These are phyloP conservation scores for Tanytarsus gracilentus DNA, from an alignment of 2,888 invertebrate genomes.

Conservation along the genomic window DNA sequence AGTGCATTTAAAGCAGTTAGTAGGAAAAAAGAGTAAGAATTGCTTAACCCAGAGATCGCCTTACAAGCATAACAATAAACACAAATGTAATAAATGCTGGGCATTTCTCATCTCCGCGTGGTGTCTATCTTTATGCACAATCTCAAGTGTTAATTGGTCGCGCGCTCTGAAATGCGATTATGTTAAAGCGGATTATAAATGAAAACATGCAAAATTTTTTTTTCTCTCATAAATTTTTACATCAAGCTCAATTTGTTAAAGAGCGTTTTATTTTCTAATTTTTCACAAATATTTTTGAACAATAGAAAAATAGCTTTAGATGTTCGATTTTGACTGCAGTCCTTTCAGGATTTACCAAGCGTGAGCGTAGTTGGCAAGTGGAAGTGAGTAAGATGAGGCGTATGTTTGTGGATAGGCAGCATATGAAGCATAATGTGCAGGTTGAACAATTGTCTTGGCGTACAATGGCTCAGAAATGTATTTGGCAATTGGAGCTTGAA, in stretches of 20 bases:
- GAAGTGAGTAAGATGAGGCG: neutral
- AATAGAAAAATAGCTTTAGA: neutral
- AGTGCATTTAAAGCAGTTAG: too few species aligned
- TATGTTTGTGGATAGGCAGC: neutral
- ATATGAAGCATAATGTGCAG: neutral
- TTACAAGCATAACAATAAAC: too few species aligned
- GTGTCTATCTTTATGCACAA: too few species aligned
- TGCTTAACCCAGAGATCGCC: too few species aligned
- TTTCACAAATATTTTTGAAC: neutral
- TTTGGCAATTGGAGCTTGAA: neutral
- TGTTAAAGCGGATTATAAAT: neutral
- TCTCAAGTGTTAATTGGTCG: neutral
- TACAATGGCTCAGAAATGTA: neutral
- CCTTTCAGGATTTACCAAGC: neutral
- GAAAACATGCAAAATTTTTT: constrained; percentile 7
- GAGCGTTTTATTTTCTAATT: too few species aligned
- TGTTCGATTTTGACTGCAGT: neutral
- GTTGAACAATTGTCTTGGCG: neutral
- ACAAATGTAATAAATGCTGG: too few species aligned
- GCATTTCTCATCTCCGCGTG: too few species aligned
- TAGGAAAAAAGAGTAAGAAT: too few species aligned
- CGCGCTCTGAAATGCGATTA: neutral
- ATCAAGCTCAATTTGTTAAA: neutral
- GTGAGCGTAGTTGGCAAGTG: neutral
- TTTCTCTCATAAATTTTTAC: neutral